Base-by-base conservation (phyloP, 2,888 invertebrate genomes). In the Eutolmus rufibarbis region DNA sequence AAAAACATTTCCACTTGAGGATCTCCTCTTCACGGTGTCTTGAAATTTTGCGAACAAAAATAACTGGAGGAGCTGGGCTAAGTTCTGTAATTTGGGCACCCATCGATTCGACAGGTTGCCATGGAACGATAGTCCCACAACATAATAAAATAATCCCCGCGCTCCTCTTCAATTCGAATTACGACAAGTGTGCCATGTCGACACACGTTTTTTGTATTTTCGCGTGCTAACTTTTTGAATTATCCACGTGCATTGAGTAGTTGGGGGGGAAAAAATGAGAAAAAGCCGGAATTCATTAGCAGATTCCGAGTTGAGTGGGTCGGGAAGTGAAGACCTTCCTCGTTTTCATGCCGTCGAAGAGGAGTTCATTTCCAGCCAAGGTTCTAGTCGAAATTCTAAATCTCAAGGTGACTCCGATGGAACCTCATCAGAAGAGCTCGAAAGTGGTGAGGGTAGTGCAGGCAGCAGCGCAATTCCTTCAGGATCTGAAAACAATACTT, bases 61-160 rank as follows among this genome's bases (percentile, higher is more conserved):
- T 79, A 79, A 14, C 51, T 79, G 28, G 5, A 78, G 16, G 5
- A 14, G 51, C 16, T 51, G 28, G 79, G 1, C 56, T 3, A n/a
- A 43, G 43, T 51, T 51, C 56, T 79, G 51, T 51, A 79, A 79
- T 46, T 51, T 79, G 79, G 31, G 51, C 12, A 23, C 31, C 31
- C 79, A 82, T 82, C 82, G 82, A 82, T 82, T 82, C 19, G 9
- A 34, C 5, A n/a, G 34, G 82, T 82, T 82, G 66, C 82, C 19
- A 82, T 56, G 82, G 40, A 19, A 40, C 14, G 57, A 12, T 82
- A 46, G n/a, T 31, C 31, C 16, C 82, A 82, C 57, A 82, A 82
- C 82, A 57, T 19, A 82, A 37, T n/a, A 82, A 57, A 66, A 37
- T n/a, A 82, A 57, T 34, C 31, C 66, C 82, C 34, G 16, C 66